Evolutionary conservation across 2,797 vertebrate species (phyloP).

Genomic region (Trichosurus vulpecula): DNA sequence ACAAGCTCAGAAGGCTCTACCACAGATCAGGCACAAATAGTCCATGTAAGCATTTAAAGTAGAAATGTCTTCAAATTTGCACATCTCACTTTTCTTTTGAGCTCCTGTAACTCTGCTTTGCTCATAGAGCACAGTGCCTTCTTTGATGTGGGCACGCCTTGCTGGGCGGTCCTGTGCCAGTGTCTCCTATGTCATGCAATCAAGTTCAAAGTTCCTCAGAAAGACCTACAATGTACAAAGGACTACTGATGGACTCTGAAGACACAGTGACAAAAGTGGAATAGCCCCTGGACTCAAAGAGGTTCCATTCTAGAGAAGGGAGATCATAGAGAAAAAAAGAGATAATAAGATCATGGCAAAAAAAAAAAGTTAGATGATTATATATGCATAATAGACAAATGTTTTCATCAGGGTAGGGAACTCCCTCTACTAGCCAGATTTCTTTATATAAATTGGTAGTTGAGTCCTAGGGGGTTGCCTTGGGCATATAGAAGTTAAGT

Average conservation of each 20-base stretch:
- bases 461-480: not conserved
- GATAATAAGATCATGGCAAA: not conserved
- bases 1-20: not conserved
- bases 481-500: not conserved
- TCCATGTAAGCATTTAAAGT: not conserved
- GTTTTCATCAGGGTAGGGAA: not conserved
- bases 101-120: not conserved
- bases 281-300: not conserved
- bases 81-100: not conserved
- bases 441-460: not conserved
- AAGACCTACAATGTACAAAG: not conserved
- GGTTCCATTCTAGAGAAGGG: not conserved
- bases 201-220: not conserved
- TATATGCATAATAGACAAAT: not conserved
- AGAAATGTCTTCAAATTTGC: not conserved
- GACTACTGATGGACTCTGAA: not conserved
- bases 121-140: not conserved
- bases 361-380: not conserved
- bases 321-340: not conserved
- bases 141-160: rapidly evolving
- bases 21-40: not conserved
- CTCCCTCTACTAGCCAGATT: not conserved
- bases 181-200: not conserved
- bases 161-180: not conserved
- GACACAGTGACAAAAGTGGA: not conserved